Conservation (phyloP, 1,140 invertebrate genomes). For the Drosophila suzukii region DNA sequence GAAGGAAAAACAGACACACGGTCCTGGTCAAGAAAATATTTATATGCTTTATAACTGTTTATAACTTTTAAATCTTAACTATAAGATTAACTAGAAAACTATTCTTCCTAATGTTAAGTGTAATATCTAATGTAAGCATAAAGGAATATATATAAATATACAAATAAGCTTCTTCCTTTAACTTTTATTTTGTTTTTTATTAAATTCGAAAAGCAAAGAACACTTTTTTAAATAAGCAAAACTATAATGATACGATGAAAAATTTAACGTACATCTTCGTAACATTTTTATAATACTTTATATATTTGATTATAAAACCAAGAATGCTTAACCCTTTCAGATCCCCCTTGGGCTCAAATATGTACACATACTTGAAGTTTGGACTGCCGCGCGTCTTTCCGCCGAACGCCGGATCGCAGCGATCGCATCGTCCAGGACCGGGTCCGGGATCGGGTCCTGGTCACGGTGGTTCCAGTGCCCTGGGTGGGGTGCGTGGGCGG, state of each 20-base stretch:
- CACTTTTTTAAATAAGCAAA: too few species aligned
- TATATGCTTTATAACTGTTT: too few species aligned
- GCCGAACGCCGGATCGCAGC: constrained; percentile 88
- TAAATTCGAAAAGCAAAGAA: too few species aligned
- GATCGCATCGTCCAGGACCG: constrained; percentile 85
- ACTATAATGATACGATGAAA: too few species aligned
- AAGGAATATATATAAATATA: too few species aligned
- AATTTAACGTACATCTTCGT: too few species aligned
- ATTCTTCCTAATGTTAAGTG: too few species aligned
- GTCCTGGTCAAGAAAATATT: too few species aligned
- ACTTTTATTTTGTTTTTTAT: too few species aligned
- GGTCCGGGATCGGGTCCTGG: constrained; percentile 71
- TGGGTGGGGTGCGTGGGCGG: constrained; percentile 81
- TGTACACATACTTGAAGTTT: constrained; percentile 97
- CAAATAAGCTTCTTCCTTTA: neutral
- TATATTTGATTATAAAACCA: neutral
- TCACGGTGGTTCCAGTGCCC: constrained; percentile 68
- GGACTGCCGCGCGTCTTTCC: constrained; percentile 95
- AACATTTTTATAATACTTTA: neutral
- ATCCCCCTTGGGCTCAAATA: constrained; percentile 93
- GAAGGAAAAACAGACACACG: too few species aligned
- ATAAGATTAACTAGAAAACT: too few species aligned
- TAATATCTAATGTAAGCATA: neutral
- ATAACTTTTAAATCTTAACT: too few species aligned
- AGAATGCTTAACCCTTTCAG: constrained; percentile 73